Evolutionary conservation across 2,797 vertebrate species (phyloP).

Genomic region (Ibycter americanus): DNA sequence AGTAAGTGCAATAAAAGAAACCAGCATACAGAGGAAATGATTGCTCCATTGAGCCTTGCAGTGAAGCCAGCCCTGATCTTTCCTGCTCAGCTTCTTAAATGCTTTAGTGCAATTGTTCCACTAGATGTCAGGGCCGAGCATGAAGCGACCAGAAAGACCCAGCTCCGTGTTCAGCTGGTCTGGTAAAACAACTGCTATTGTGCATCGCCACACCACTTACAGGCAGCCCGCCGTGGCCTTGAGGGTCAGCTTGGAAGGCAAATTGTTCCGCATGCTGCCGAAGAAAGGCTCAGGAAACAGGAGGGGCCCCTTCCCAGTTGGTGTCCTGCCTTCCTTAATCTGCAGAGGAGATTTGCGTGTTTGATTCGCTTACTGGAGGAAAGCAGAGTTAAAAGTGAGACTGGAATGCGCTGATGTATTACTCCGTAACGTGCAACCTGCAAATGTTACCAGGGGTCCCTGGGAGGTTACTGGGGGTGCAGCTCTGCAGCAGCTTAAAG

Average conservation of each 20-base stretch:
- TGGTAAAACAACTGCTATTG: not conserved
- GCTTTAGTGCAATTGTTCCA: constrained; percentile 61
- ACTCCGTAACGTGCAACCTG: not conserved
- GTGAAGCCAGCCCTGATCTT: not conserved
- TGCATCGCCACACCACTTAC: not conserved
- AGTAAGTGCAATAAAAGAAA: not conserved
- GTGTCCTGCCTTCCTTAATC: not conserved
- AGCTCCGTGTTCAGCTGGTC: not conserved
- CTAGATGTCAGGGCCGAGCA: constrained; percentile 77
- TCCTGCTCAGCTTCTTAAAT: not conserved
- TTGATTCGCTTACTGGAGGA: constrained; percentile 1
- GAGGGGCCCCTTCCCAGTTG: not conserved
- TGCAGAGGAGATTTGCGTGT: not conserved
- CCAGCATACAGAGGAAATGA: not conserved
- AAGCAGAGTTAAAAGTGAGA: not conserved
- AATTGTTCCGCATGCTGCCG: not conserved
- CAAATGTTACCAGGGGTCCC: not conserved
- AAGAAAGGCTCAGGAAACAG: not conserved
- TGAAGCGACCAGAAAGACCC: not conserved
- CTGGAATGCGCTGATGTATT: not conserved
- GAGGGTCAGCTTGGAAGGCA: not conserved
- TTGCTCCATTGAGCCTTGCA: not conserved
- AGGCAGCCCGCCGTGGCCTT: not conserved
- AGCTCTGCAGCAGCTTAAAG: not conserved
- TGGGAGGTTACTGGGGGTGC: not conserved